Conservation (phyloP, 2,113 vertebrate species). For the Donacobius atricapilla region DNA sequence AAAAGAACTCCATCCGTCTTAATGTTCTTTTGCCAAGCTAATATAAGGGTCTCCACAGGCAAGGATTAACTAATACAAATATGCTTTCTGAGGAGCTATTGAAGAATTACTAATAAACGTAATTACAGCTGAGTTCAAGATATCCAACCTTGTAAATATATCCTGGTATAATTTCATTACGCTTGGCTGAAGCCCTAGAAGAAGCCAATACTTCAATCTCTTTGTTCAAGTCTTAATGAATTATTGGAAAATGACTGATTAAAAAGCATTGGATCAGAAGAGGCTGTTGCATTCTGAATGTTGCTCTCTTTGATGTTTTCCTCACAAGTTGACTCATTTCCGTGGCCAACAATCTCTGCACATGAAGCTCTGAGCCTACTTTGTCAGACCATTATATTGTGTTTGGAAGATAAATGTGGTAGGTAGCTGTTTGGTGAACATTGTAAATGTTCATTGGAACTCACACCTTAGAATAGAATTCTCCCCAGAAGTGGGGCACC, state of each 20-base stretch:
- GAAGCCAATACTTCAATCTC: conserved; percentile 11
- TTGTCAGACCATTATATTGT: neutral
- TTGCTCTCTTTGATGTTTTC: conserved; percentile 35
- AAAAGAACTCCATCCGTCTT: conserved; percentile 28
- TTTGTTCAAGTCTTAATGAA: conserved; percentile 43
- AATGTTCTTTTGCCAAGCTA: conserved; percentile 37
- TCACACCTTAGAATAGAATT: neutral
- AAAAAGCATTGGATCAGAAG: conserved; percentile 16
- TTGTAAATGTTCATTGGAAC: neutral
- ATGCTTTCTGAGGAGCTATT: conserved; percentile 30
- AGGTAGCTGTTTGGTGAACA: neutral
- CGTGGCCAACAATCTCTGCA: neutral
- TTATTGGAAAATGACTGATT: conserved; percentile 38
- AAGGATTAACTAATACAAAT: conserved; percentile 59
- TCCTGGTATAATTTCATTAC: conserved; percentile 40
- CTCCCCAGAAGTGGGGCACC: neutral
- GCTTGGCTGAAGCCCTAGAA: conserved; percentile 1
- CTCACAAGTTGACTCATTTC: neutral
- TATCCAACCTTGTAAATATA: conserved; percentile 39
- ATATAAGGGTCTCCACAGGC: conserved; percentile 42
- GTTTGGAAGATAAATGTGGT: neutral
- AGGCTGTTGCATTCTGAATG: neutral
- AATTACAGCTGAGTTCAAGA: conserved; percentile 28
- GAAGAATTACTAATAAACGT: conserved; percentile 41
- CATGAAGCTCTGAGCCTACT: neutral